phyloP scores from a whole-genome alignment of 1,140 invertebrate genomes.

The Tribolium castaneum region DNA sequence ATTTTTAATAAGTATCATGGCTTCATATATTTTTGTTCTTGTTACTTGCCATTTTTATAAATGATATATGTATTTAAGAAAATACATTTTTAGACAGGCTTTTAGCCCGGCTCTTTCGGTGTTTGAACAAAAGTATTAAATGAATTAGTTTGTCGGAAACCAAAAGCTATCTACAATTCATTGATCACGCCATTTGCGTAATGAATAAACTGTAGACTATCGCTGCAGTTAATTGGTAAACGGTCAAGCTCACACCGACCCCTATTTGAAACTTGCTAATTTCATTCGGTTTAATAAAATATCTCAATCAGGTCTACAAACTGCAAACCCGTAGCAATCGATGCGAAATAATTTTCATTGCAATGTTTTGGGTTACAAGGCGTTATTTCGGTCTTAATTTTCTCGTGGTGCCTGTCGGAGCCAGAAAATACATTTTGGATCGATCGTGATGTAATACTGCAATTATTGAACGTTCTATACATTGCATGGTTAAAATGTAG shows the following conservation, averaged over 20 bases:
- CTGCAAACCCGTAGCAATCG: not conserved
- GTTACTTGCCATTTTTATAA: not conserved
- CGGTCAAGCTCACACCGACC: not conserved
- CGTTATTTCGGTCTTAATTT: conserved; percentile 1
- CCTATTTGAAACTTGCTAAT: not conserved
- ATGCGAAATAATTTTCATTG: conserved; percentile 5
- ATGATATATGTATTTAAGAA: too few relatives aligned
- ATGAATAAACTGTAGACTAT: not conserved
- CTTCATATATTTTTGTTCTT: not conserved
- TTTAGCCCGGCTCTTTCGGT: too few relatives aligned
- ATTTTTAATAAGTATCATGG: too few relatives aligned
- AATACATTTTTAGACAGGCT: too few relatives aligned
- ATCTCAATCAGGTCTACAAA: not conserved
- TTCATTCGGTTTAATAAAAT: conserved; percentile 10
- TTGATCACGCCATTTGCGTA: not conserved
- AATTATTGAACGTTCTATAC: conserved; percentile 47
- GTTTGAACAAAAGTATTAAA: not conserved
- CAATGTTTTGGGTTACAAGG: not conserved
- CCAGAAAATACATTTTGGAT: conserved; percentile 38
- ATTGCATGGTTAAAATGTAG: conserved; percentile 43
- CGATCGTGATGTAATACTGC: conserved; percentile 49
- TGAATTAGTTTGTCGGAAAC: not conserved
- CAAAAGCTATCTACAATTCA: not conserved
- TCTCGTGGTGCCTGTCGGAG: conserved; percentile 45
- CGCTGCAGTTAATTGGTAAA: conserved; percentile 3